Evolutionary conservation across 2,888 invertebrate species (phyloP), one percentile per base, ranked within the genome.

Genomic region (Yponomeuta evonymella): DNA sequence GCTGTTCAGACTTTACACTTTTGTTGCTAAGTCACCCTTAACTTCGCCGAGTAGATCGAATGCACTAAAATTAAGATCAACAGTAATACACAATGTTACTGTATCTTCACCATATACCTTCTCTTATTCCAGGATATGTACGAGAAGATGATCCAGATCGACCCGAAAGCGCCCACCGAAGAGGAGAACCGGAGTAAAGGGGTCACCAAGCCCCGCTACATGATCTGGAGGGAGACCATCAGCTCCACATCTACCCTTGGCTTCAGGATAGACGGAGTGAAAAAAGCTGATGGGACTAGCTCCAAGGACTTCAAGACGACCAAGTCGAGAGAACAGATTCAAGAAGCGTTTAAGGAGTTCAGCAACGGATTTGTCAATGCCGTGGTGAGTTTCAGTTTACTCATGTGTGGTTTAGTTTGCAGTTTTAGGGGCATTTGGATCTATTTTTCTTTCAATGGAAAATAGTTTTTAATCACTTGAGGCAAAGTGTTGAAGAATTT

Each of bases 211-310:
- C 97, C 98, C 0, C 94, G 99, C 23, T 97, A 98, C 88, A 97
- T 97, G 97, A 94, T 98, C 67, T 98, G 98, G 97, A 93, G 99
- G 71, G 99, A 99, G 88, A 97, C 98, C 11, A 98, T 98, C 79
- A 98, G 98, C 70, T 98, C 98, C 64, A 98, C 99, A n/a, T 96
- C 98, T 0, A 97, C 97, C 0, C 93, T 99, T 69, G 99, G 99
- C 71, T 99, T 99, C 90, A 94, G 99, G 79, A 97, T 99, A 83
- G 99, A 99, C 87, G 99, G 98, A 30, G 96, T 97, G 74, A 95
- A 96, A 84, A 96, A 96, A 81, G 95, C 96, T 73, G 97, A 98
- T 80, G 98, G 98, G 62, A 96, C 96, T 72, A 97, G 98, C 75
- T 96, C 96, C 75, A 98, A 98, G 93, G 98, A 98, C 88, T 98